Percentiles rank a stretch among this genome's conserved stretches.
Evolutionary conservation across 1,140 invertebrate species (phyloP).

Genomic region (Heterodera carotae): DNA sequence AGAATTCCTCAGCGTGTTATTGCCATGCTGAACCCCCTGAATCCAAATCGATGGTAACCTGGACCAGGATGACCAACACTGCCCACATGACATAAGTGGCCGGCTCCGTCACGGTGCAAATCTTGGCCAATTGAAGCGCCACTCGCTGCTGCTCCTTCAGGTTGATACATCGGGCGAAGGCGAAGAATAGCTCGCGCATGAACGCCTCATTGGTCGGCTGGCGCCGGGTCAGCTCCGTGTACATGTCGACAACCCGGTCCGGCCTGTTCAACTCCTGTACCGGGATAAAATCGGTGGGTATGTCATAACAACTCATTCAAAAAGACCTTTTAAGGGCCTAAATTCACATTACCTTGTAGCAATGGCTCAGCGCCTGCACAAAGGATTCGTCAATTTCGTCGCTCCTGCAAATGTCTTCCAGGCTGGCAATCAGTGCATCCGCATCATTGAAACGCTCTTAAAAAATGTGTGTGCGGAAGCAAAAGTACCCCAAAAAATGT

Average conservation of each 20-base stretch:
- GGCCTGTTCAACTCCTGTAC: slow-evolving; percentile 65
- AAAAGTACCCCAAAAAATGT: too few relatives aligned
- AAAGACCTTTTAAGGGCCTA: too few relatives aligned
- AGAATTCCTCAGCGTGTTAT: too few relatives aligned
- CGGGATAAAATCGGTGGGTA: too few relatives aligned
- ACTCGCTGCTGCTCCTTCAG: slow-evolving; percentile 86
- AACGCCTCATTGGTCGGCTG: slow-evolving; percentile 87
- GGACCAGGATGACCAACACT: slow-evolving; percentile 90
- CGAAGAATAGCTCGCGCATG: slow-evolving; percentile 89
- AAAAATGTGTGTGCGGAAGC: slow-evolving; percentile 1
- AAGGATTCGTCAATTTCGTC: slow-evolving; percentile 86
- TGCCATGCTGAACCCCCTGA: too few relatives aligned
- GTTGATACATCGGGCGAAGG: slow-evolving; percentile 84
- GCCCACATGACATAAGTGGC: slow-evolving; percentile 96
- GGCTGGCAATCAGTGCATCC: slow-evolving; percentile 74
- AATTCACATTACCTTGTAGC: slow-evolving; percentile 78
- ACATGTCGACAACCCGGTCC: slow-evolving; percentile 79
- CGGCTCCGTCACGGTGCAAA: slow-evolving; percentile 78
- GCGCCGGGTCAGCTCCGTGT: slow-evolving; percentile 82
- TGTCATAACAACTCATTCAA: slow-evolving; percentile 78
- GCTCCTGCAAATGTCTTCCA: slow-evolving; percentile 68
- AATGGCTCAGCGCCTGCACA: slow-evolving; percentile 92
- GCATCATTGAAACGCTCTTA: slow-evolving; percentile 73
- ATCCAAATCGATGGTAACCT: too few relatives aligned
- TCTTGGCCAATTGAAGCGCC: slow-evolving; percentile 84